Conservation (phyloP, 2,113 vertebrate genomes). For the Rhinolophus ferrumequinum region DNA sequence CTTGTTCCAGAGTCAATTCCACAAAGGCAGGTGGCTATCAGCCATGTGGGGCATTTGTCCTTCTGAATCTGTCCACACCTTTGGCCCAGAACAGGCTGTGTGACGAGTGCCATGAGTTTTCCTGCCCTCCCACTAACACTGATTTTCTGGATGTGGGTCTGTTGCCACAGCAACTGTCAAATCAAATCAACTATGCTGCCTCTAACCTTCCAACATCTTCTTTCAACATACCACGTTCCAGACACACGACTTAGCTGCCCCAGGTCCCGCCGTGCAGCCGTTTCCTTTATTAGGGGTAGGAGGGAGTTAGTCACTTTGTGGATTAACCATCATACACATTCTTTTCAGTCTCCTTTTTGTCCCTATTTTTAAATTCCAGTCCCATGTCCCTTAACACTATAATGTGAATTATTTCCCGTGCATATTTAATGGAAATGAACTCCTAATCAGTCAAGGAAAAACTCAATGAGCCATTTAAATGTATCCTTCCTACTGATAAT, state of each 20-base stretch:
- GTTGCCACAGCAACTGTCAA: slow-evolving; percentile 89
- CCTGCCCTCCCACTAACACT: slow-evolving; percentile 82
- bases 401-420: not conserved
- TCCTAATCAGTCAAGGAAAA: slow-evolving; percentile 7
- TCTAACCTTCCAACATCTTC: slow-evolving; percentile 82
- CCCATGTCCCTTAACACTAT: not conserved
- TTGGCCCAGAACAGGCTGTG: not conserved
- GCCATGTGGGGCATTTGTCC: not conserved
- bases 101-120: slow-evolving; percentile 76
- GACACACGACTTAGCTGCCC: not conserved
- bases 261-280: accelerated
- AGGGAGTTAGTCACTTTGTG: not conserved
- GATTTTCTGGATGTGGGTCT: slow-evolving; percentile 86
- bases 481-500: not conserved
- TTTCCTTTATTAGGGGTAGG: not conserved
- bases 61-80: slow-evolving; percentile 5
- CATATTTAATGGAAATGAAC: not conserved
- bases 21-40: not conserved
- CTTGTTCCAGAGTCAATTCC: slow-evolving; percentile 1
- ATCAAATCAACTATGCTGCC: slow-evolving; percentile 84
- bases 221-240: slow-evolving; percentile 38
- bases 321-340: not conserved
- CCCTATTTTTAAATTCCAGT: not conserved
- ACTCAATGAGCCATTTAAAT: not conserved
- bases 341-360: not conserved